These are phyloP conservation scores for Parnassius glacialis DNA, from an alignment of 2,888 invertebrate species.

Conservation along the genomic window DNA sequence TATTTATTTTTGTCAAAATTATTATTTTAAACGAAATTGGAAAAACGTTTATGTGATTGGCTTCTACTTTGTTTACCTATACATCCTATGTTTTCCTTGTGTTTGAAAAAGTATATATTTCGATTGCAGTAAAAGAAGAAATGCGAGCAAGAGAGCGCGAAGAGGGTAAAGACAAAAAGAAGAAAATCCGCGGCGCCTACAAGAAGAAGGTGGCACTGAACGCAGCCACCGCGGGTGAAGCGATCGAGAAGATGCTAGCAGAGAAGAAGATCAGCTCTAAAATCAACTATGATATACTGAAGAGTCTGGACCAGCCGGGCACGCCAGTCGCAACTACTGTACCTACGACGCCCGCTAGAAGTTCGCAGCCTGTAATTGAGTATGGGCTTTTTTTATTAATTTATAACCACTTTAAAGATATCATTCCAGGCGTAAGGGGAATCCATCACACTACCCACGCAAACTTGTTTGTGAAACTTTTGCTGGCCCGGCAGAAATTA, in stretches of 20 bases:
- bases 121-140: constrained; percentile 87
- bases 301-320: constrained; percentile 84
- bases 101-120: not conserved
- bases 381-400: constrained; percentile 16
- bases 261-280: constrained; percentile 98
- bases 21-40: too few species aligned
- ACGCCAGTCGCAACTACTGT: constrained; percentile 35
- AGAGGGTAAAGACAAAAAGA: constrained; percentile 92
- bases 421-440: too few species aligned
- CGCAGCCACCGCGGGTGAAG: constrained; percentile 90
- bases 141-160: constrained; percentile 89
- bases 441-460: too few species aligned
- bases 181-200: constrained; percentile 85
- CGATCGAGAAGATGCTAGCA: constrained; percentile 96
- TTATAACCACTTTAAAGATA: too few species aligned
- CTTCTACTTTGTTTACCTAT: too few species aligned
- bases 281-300: constrained; percentile 98
- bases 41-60: too few species aligned
- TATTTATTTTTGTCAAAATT: too few species aligned
- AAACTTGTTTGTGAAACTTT: too few species aligned
- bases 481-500: too few species aligned
- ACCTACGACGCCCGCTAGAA: constrained; percentile 2
- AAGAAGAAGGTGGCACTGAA: constrained; percentile 83
- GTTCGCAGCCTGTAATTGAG: constrained; percentile 32
- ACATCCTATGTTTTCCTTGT: too few species aligned